Evolutionary conservation across 2,113 vertebrate genomes (phyloP).

Genomic region (Dipodomys merriami): DNA sequence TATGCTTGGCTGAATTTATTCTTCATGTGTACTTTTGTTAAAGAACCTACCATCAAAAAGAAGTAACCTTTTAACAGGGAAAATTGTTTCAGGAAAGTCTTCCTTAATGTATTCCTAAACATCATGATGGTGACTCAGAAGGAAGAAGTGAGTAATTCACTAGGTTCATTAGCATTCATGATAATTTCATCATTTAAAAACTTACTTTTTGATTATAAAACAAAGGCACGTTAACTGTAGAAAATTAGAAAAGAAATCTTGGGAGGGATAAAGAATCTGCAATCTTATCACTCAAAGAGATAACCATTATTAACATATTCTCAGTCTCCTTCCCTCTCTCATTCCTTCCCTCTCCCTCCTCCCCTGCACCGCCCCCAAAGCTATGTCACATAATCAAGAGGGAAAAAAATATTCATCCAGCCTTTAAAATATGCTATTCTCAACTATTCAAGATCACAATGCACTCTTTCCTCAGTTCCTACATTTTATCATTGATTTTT

Average conservation of each 20-base stretch:
- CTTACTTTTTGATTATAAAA: slow-evolving; percentile 30
- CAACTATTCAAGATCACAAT: background rate
- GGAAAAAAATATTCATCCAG: background rate
- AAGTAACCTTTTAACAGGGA: slow-evolving; percentile 6
- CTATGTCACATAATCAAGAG: background rate
- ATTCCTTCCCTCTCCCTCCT: too few species aligned
- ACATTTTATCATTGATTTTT: slow-evolving; percentile 19
- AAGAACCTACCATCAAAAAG: slow-evolving; percentile 32
- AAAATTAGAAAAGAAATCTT: slow-evolving; percentile 36
- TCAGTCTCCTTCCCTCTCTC: background rate
- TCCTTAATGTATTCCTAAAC: slow-evolving; percentile 40
- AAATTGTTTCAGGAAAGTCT: slow-evolving; percentile 40
- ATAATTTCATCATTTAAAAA: slow-evolving; percentile 35
- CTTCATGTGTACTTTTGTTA: slow-evolving; percentile 38
- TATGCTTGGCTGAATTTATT: slow-evolving; percentile 45
- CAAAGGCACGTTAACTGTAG: background rate
- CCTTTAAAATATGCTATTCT: slow-evolving; percentile 1
- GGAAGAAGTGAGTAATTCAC: background rate
- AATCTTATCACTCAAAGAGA: background rate
- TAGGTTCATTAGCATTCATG: background rate
- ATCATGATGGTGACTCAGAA: background rate
- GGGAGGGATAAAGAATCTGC: slow-evolving; percentile 5
- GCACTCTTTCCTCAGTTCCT: background rate
- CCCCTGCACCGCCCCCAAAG: too few species aligned
- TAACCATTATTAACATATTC: background rate